Base-by-base conservation (phyloP, 2,113 vertebrate species). In the Baryphthengus martii region DNA sequence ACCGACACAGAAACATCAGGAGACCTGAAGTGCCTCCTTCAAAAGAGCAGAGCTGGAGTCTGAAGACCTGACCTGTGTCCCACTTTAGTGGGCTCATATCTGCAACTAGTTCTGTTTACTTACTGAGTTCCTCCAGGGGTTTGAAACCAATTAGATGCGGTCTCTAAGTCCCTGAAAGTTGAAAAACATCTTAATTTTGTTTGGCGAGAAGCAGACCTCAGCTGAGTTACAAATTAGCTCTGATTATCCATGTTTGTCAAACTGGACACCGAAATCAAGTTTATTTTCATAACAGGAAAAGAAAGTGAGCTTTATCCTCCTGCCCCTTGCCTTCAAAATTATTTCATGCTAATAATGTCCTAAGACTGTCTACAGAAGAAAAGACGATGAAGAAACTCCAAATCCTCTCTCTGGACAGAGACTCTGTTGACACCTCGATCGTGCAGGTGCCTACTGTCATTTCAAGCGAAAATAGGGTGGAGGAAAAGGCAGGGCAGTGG, bases 11-110 rank as follows among this genome's bases (percentile, higher is more conserved):
- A 96, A 96, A 89, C 96, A 96, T 97, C 98, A 95, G 97, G 98
- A 97, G 89, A 95, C 97, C 97, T n/a, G 95, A 97, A 98, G 98
- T 97, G 98, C 98, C 98, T 98, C 97, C 95, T 90, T 88, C 33
- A 18, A 91, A 79, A 83, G 88, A 67, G 92, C 94, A 95, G 96
- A 96, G 95, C 96, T 85, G 59, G 50, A 74, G 85, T 85, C 91
- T 85, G 93, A 86, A 95, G 86, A 67, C 75, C 95, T 89, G 85
- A 95, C 95, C 85, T 65, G 88, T 53, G 78, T 92, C 96, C 93
- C 93, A 50, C 90, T 93, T 66, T 13, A 63, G 89, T 90, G 94
- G 96, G 95, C 91, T 92, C 42, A 9, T 75, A n/a, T 94, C 93
- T 85, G 81, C 91, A 86, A 71, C 86, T 53, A 88, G 88, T 92